These are phyloP conservation scores for Oscheius sp. DNA, from an alignment of 2,888 invertebrate species.

Conservation along the genomic window DNA sequence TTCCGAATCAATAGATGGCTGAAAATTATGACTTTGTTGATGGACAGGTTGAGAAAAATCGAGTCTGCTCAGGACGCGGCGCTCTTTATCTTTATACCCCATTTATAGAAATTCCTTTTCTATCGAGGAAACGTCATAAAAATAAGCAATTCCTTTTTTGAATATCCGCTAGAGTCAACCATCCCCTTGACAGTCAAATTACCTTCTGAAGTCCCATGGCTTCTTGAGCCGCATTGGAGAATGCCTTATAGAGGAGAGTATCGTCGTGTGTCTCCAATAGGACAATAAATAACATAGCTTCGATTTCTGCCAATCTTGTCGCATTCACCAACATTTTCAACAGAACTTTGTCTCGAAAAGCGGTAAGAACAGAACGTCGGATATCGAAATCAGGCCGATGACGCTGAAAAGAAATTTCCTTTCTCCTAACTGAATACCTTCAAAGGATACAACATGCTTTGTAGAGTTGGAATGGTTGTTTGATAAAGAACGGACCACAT, in stretches of 20 bases:
- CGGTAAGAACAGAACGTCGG: conserved; percentile 41
- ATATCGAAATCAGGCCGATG: conserved; percentile 40
- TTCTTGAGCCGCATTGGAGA: conserved; percentile 21
- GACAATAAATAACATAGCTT: conserved; percentile 43
- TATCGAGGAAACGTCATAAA: conserved; percentile 20
- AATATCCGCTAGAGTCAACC: not conserved
- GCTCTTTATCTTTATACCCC: conserved; percentile 25
- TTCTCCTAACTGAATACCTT: no score
- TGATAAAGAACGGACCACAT: conserved; percentile 40
- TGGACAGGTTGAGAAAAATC: not conserved
- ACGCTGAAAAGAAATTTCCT: conserved; percentile 31
- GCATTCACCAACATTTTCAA: conserved; percentile 8
- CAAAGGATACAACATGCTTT: conserved; percentile 44
- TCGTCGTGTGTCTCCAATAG: conserved; percentile 40
- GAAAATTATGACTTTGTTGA: not conserved
- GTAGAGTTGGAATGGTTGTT: conserved; percentile 39
- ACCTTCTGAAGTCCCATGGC: conserved; percentile 20
- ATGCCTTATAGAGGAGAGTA: not conserved
- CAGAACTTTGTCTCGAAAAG: conserved; percentile 49
- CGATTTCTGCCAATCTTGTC: conserved; percentile 33
- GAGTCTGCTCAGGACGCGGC: no score
- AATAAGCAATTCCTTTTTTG: conserved; percentile 2
- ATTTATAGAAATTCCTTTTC: conserved; percentile 23
- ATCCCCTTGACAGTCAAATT: not conserved
- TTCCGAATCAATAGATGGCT: conserved; percentile 9